A percentile compares a stretch with the other conserved stretches of the same genome.
Evolutionary conservation across 2,797 vertebrate species (phyloP).

Genomic region (Hemitrygon akajei): DNA sequence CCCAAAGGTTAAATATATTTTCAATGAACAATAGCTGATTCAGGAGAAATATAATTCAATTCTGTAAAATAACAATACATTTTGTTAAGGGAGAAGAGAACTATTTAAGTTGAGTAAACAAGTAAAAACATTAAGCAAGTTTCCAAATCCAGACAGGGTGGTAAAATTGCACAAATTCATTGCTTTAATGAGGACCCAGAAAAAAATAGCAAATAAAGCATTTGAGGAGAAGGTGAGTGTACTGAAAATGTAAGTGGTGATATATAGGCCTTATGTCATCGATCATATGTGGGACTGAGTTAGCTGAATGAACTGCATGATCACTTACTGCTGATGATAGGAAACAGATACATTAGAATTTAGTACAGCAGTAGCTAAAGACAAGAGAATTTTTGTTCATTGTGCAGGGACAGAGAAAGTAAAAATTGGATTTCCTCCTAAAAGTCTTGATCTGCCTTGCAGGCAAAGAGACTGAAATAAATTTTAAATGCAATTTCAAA

Average conservation of each 20-base stretch:
- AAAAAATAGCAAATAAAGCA: not conserved
- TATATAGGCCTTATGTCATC: not conserved
- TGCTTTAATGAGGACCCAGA: not conserved
- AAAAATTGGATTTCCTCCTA: not conserved
- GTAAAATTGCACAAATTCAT: not conserved
- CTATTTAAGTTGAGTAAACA: not conserved
- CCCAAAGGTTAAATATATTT: not conserved
- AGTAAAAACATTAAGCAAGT: not conserved
- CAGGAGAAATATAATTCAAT: not conserved
- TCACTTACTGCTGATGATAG: not conserved
- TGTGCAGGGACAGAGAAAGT: not conserved
- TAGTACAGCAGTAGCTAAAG: not conserved
- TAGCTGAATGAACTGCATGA: not conserved
- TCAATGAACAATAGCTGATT: not conserved
- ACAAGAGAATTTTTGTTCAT: not conserved
- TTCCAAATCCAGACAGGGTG: not conserved
- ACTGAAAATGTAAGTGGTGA: not conserved
- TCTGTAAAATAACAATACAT: not conserved
- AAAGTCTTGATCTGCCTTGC: not conserved
- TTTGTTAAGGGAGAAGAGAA: not conserved
- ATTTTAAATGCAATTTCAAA: not conserved
- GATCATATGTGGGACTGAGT: not conserved
- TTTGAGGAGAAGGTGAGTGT: not conserved
- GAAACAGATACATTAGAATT: not conserved
- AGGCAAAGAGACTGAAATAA: not conserved